phyloP scores from a whole-genome alignment of 2,797 vertebrate species.

The Scolopax bukidnonensis region DNA sequence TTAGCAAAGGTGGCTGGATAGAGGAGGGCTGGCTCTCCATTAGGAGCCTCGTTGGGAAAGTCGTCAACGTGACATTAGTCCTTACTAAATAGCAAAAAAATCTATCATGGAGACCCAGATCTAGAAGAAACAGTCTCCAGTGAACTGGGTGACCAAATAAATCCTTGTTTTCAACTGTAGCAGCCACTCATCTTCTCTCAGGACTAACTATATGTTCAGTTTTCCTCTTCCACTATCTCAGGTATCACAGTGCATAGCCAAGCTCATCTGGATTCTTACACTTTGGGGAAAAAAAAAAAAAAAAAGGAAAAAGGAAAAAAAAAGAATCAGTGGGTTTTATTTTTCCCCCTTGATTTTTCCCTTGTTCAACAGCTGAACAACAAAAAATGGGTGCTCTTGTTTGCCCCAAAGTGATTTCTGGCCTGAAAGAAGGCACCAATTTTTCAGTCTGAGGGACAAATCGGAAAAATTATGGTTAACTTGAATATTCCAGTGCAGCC shows the following conservation, averaged over 20 bases:
- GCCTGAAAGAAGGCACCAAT: neutral
- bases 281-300: no score
- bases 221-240: neutral
- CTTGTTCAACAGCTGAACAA: neutral
- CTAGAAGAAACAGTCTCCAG: neutral
- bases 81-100: neutral
- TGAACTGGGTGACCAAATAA: neutral
- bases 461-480: neutral
- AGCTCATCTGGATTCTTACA: neutral
- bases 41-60: neutral
- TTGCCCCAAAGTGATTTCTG: neutral
- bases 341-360: neutral
- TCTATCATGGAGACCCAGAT: accelerated
- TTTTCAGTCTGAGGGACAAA: neutral
- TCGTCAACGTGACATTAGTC: neutral
- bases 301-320: accelerated
- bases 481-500: neutral
- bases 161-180: neutral
- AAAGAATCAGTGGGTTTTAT: accelerated
- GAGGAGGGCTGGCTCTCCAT: neutral
- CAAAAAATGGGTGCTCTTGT: neutral
- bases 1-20: neutral
- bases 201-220: neutral
- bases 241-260: neutral
- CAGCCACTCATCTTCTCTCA: neutral